Evolutionary conservation across 2,888 invertebrate genomes (phyloP).

Genomic region (Nephrotoma guestfalica): DNA sequence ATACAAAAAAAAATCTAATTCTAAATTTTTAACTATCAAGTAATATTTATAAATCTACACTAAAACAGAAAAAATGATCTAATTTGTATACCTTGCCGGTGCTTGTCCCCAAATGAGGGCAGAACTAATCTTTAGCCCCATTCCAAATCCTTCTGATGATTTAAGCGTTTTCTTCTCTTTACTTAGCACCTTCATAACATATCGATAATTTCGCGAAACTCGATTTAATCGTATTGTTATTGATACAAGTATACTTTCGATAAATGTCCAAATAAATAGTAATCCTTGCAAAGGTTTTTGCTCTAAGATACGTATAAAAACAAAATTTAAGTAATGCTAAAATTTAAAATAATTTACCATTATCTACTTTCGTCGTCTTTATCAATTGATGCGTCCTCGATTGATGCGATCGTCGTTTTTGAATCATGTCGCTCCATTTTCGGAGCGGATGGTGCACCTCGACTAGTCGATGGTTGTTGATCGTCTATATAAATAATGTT

Average conservation of each 20-base stretch:
- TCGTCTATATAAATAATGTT: slow-evolving; percentile 8
- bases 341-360: neutral
- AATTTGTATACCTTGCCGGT: neutral
- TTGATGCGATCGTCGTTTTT: neutral
- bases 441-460: neutral
- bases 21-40: neutral
- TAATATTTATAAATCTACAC: neutral
- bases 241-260: slow-evolving; percentile 47
- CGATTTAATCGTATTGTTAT: slow-evolving; percentile 69
- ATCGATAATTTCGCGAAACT: slow-evolving; percentile 87
- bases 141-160: slow-evolving; percentile 57
- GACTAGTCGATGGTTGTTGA: slow-evolving; percentile 11
- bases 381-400: neutral
- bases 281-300: neutral
- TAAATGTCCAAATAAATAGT: slow-evolving; percentile 9
- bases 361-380: neutral
- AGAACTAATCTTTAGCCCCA: slow-evolving; percentile 45
- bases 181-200: slow-evolving; percentile 76
- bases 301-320: neutral
- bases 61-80: neutral
- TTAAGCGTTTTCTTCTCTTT: slow-evolving; percentile 80
- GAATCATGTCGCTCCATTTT: neutral
- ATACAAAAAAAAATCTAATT: neutral
- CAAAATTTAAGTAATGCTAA: neutral
- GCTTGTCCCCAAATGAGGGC: slow-evolving; percentile 36